These are phyloP conservation scores for Contarinia nasturtii DNA, from an alignment of 1,140 invertebrate species.

Conservation along the genomic window DNA sequence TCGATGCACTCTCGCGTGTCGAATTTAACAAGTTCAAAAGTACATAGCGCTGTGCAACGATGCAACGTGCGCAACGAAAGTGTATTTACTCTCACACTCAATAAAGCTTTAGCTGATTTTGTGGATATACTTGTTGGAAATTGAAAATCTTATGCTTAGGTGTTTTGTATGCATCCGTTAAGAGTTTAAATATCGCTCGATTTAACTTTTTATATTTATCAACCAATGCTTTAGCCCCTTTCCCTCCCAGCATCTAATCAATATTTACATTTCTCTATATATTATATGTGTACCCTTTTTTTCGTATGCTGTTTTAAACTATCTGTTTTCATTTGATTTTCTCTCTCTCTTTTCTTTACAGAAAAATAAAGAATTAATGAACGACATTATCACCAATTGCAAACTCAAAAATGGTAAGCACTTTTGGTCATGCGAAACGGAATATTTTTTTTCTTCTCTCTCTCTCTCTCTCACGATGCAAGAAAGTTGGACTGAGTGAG, in stretches of 20 bases:
- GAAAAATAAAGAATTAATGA: conserved; percentile 50
- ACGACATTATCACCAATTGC: conserved; percentile 37
- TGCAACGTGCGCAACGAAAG: too few relatives aligned
- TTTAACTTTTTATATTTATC: background rate
- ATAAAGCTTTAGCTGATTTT: background rate
- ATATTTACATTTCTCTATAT: background rate
- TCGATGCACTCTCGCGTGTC: background rate
- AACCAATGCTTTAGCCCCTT: background rate
- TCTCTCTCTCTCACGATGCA: too few relatives aligned
- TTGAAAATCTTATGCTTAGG: too few relatives aligned
- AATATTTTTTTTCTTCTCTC: too few relatives aligned
- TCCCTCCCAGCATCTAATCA: background rate
- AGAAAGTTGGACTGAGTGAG: too few relatives aligned
- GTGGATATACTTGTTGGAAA: too few relatives aligned
- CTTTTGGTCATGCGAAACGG: too few relatives aligned
- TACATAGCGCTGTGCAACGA: too few relatives aligned
- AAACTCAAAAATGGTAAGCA: conserved; percentile 41
- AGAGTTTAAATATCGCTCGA: background rate
- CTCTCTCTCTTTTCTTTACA: conserved; percentile 28
- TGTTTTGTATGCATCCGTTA: too few relatives aligned
- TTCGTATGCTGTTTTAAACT: too few relatives aligned
- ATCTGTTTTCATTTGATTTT: background rate
- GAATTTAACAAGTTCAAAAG: background rate
- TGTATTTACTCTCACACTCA: background rate
- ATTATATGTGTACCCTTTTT: too few relatives aligned